These are phyloP conservation scores for Pyrrhia umbra DNA, from an alignment of 2,888 invertebrate species.

Conservation along the genomic window DNA sequence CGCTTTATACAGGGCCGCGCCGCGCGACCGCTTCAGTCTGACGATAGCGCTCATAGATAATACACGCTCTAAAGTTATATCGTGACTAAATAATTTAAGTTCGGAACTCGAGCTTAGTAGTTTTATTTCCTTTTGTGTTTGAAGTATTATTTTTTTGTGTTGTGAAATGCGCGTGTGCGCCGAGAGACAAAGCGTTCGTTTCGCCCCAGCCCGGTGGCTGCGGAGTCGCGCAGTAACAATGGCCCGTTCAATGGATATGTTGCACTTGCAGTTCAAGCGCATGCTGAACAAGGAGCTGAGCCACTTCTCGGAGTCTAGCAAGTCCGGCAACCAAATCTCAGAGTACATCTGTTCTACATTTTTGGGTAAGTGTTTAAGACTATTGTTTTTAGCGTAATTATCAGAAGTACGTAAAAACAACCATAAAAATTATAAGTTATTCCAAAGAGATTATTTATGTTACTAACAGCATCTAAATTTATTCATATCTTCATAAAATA, in stretches of 20 bases:
- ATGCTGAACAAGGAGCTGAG: conserved; percentile 99
- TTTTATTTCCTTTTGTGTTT: conserved; percentile 57
- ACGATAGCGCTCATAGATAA: conserved; percentile 79
- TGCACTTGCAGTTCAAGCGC: conserved; percentile 97
- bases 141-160: conserved; percentile 59
- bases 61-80: conserved; percentile 72
- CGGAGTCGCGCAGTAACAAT: conserved; percentile 79
- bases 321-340: conserved; percentile 99
- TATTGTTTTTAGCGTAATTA: neutral
- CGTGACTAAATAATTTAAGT: conserved; percentile 51
- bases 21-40: conserved; percentile 76
- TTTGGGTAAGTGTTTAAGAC: conserved; percentile 94
- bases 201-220: conserved; percentile 81
- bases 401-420: neutral
- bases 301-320: conserved; percentile 99
- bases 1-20: conserved; percentile 64
- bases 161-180: conserved; percentile 87
- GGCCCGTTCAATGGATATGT: conserved; percentile 85
- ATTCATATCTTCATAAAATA: neutral
- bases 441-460: neutral
- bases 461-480: neutral
- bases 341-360: conserved; percentile 99
- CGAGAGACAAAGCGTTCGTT: conserved; percentile 83
- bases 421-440: neutral
- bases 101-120: conserved; percentile 55